phyloP scores from a whole-genome alignment of 2,113 vertebrate species.

The Gopherus evgoodei region DNA sequence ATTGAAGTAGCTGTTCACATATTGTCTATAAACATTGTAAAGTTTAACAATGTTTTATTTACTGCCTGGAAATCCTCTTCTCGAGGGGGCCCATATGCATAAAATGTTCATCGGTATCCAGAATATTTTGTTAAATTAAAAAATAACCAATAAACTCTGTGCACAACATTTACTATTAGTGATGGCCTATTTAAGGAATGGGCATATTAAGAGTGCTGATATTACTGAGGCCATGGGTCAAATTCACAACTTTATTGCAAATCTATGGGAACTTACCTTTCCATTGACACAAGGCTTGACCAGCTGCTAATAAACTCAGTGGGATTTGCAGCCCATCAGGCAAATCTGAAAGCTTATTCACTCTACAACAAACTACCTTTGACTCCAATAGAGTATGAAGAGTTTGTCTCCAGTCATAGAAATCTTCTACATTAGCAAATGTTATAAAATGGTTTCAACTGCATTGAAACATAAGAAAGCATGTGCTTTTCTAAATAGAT shows the following conservation, averaged over 20 bases:
- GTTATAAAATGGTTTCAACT: background rate
- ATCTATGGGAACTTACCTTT: conserved; percentile 51
- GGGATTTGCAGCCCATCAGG: conserved; percentile 21
- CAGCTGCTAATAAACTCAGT: conserved; percentile 17
- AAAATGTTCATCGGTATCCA: too few relatives aligned
- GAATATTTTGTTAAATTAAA: too few relatives aligned
- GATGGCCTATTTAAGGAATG: background rate
- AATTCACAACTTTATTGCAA: conserved; percentile 44
- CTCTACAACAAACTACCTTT: background rate
- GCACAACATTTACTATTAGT: background rate
- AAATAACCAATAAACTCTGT: too few relatives aligned
- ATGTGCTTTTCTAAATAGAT: background rate
- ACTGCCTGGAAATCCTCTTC: background rate
- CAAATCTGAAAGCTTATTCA: conserved; percentile 27
- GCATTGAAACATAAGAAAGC: background rate
- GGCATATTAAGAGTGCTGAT: background rate
- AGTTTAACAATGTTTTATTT: background rate
- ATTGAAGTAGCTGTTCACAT: background rate
- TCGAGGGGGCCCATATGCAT: background rate
- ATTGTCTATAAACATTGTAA: background rate
- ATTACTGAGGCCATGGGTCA: conserved; percentile 35
- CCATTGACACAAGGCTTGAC: conserved; percentile 15
- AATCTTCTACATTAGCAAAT: background rate
- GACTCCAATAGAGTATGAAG: background rate
- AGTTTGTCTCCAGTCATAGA: background rate